phyloP scores from a whole-genome alignment of 2,888 invertebrate genomes.

The Pterobdella sp. region DNA sequence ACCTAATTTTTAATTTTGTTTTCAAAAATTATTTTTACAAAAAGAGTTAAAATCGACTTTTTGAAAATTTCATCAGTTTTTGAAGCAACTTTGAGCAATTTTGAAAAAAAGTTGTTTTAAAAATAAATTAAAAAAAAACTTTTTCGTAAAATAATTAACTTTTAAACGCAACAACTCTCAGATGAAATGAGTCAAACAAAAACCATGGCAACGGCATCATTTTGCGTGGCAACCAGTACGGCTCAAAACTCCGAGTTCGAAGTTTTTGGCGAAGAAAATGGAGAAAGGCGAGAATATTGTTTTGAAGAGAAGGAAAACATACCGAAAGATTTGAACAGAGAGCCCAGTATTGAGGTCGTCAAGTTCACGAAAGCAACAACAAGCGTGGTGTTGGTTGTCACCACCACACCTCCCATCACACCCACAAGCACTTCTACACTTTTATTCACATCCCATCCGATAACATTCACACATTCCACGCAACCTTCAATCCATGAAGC shows the following conservation, averaged over 20 bases:
- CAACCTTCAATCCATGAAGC: no score
- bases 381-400: background rate
- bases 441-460: no score
- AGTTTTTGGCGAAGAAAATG: no score
- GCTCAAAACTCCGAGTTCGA: no score
- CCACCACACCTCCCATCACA: no score
- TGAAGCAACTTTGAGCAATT: background rate
- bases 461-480: no score
- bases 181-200: background rate
- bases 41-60: no score
- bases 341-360: background rate
- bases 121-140: no score
- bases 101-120: no score
- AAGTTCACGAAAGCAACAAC: background rate
- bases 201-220: background rate
- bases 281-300: background rate
- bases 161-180: conserved; percentile 6
- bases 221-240: background rate
- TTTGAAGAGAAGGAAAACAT: background rate
- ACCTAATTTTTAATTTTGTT: background rate
- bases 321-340: background rate
- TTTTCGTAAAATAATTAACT: no score
- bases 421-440: no score
- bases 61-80: background rate
- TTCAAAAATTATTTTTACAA: background rate